Evolutionary conservation across 2,797 vertebrate species (phyloP).

Genomic region (Buceros bicornis): DNA sequence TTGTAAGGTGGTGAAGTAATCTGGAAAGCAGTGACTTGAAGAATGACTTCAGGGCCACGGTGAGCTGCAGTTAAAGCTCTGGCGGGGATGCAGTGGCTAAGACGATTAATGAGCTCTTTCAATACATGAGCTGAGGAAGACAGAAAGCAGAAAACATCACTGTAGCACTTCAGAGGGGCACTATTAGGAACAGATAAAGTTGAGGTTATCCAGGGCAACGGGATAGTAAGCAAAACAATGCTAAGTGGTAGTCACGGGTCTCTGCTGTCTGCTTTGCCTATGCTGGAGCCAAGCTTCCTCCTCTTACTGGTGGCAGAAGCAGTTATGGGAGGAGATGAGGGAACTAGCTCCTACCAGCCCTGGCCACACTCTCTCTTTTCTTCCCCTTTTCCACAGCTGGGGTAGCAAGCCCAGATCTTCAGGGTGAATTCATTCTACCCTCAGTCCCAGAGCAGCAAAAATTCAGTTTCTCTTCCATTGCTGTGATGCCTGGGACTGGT

Average conservation of each 20-base stretch:
- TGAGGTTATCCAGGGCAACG: background rate
- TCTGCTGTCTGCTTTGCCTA: background rate
- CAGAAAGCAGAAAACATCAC: background rate
- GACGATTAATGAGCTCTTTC: constrained; percentile 13
- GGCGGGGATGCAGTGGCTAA: background rate
- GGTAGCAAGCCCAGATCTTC: background rate
- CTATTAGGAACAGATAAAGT: background rate
- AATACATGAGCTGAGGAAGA: background rate
- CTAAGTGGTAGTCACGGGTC: background rate
- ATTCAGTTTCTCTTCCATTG: background rate
- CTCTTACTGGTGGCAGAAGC: background rate
- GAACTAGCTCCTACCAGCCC: background rate
- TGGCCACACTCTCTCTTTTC: background rate
- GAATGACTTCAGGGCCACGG: background rate
- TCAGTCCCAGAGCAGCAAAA: background rate
- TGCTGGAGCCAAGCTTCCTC: rapidly evolving
- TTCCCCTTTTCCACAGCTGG: background rate
- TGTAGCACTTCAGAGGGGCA: background rate
- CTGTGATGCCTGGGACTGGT: background rate
- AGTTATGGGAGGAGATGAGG: background rate
- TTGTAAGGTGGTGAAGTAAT: constrained; percentile 14
- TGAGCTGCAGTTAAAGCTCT: background rate
- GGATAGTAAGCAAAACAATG: background rate
- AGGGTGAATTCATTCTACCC: background rate
- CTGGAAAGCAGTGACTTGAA: constrained; percentile 38